Percentiles rank a stretch among this genome's conserved stretches.
These are phyloP conservation scores for Saccostrea glomerata DNA, from an alignment of 1,140 invertebrate genomes.

Conservation along the genomic window DNA sequence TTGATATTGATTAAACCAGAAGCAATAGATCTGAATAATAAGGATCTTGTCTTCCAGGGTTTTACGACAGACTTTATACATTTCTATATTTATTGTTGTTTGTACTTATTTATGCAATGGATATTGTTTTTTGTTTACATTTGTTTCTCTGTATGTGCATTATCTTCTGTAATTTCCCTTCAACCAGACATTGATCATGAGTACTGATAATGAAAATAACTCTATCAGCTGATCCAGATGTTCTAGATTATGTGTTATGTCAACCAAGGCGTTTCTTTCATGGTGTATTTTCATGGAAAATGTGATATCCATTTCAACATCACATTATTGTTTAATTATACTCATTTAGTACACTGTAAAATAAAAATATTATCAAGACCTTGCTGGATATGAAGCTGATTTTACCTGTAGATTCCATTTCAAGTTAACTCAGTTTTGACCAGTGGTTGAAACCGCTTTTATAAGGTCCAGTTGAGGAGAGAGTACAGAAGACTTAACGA, in stretches of 20 bases:
- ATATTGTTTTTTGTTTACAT: conserved; percentile 21
- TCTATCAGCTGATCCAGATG: conserved; percentile 15
- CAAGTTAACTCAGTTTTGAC: no score
- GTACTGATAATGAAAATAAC: background rate
- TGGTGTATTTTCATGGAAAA: no score
- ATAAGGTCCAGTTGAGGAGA: background rate
- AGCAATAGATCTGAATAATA: background rate
- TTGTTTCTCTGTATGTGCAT: background rate
- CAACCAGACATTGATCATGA: background rate
- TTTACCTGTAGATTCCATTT: background rate
- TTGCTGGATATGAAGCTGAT: conserved; percentile 5
- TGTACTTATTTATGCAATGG: conserved; percentile 34
- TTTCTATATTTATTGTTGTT: conserved; percentile 30
- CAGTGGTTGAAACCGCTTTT: background rate
- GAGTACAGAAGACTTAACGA: background rate
- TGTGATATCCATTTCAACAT: no score
- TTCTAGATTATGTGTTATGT: background rate
- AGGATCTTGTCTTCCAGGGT: background rate
- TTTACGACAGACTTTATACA: conserved; percentile 12
- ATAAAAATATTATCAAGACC: no score
- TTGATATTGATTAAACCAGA: background rate
- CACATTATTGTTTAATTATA: no score
- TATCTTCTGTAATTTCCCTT: background rate
- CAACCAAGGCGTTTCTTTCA: no score
- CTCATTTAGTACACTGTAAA: no score